phyloP scores from a whole-genome alignment of 2,113 vertebrate genomes.

The Egretta garzetta region DNA sequence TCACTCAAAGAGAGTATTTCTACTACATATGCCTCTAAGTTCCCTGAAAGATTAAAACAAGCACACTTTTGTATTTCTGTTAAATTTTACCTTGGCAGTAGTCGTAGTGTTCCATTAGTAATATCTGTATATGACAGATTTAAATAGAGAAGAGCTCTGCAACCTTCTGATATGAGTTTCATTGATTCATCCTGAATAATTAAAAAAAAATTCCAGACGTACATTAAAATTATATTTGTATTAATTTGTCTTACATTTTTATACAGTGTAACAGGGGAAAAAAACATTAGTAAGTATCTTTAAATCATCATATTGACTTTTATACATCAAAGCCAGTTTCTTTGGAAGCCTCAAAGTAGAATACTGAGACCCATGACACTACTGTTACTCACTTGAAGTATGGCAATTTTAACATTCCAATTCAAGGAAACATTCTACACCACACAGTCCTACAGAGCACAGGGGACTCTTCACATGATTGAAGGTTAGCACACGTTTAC shows the following conservation, averaged over 20 bases:
- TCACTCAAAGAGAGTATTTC: background rate
- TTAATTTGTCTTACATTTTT: background rate
- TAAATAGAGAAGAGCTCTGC: slow-evolving; percentile 80
- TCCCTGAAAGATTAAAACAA: background rate
- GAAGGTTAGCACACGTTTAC: background rate
- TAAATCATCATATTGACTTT: background rate
- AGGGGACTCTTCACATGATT: background rate
- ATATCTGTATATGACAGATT: slow-evolving; percentile 81
- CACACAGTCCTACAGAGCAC: background rate
- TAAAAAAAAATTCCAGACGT: background rate
- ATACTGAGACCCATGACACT: background rate
- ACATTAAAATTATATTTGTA: background rate
- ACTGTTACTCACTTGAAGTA: background rate
- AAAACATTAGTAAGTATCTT: background rate
- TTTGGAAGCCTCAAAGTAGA: background rate
- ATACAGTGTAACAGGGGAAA: background rate
- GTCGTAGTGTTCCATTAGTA: slow-evolving; percentile 75
- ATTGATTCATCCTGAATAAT: slow-evolving; percentile 80
- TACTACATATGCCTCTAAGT: background rate
- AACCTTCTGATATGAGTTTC: slow-evolving; percentile 77
- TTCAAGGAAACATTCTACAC: background rate
- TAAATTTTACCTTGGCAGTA: slow-evolving; percentile 78
- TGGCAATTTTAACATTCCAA: background rate
- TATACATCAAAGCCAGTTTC: background rate
- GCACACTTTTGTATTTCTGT: background rate